Evolutionary conservation across 1,140 invertebrate genomes (phyloP), one percentile per base, ranked within the genome.

Genomic region (Aphelenchoides avenae): DNA sequence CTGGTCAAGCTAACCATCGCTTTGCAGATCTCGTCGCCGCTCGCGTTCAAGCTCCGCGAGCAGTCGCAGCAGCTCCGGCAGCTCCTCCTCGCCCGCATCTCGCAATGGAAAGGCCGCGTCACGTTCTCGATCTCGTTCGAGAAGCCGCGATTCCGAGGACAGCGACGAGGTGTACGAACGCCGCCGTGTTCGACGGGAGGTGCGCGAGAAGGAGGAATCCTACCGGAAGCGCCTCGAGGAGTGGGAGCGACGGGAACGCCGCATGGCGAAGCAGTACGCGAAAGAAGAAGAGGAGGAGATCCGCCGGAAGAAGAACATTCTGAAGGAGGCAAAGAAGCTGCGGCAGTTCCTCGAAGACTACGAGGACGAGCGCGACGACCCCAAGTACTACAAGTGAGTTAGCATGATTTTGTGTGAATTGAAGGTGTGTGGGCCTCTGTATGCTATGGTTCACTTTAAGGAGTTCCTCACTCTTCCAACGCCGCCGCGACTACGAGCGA

Each of bases 321-420:
- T 60, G 30, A 39, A 43, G 57, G 91, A 97, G 80, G 91, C 90
- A 0, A 89, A 90, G 79, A 83, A 89, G 36, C 82, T 98, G 11
- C 92, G 93, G 78, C 90, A 97, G 81, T 97, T 97, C 77, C 82
- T 97, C 7, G 92, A 98, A 80, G 93, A 97, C 79, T 98, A 98
- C 77, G 91, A 96, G 78, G 93, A 98, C 78, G 90, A 96, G 79
- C 82, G 89, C 43, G 91, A 96, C 79, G 94, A 97, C 78, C 83
- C 87, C 26, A 95, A 95, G 78, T 97, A 89, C 81, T 97, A 95
- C 80, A 92, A 89, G 85, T 86, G 78, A 80, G 79, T 34, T 30
- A 60, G 18, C 34, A 36, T 13, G 34, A 36, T 36, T 18, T 36
- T 36, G 13, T 13, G 18, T 36, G 18, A 36, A 13, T 36, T 36